phyloP scores from a whole-genome alignment of 2,113 vertebrate genomes.

The Ochotona princeps region DNA sequence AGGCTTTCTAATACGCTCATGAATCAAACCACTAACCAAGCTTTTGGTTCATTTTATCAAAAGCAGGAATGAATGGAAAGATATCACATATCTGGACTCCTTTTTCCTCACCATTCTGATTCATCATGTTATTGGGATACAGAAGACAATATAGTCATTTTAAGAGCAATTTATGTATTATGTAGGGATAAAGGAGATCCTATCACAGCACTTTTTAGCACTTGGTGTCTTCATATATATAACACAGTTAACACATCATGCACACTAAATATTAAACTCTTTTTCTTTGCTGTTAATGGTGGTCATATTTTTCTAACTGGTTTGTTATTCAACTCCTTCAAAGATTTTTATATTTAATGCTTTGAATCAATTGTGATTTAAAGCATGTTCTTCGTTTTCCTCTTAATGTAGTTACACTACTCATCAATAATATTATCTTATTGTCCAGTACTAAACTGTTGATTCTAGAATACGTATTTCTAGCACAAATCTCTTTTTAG shows the following conservation, averaged over 20 bases:
- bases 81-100: accelerated
- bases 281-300: not conserved
- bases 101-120: not conserved
- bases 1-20: not conserved
- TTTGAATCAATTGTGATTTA: not conserved
- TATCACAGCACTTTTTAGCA: not conserved
- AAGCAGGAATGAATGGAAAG: not conserved
- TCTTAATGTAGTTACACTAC: not conserved
- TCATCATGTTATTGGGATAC: not conserved
- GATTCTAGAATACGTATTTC: not conserved
- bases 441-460: not conserved
- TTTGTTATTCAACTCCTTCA: not conserved
- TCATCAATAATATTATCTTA: not conserved
- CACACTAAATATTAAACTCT: not conserved
- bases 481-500: not conserved
- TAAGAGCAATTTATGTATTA: not conserved
- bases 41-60: not conserved
- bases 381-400: not conserved
- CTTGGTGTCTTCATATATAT: not conserved
- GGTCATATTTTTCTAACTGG: not conserved
- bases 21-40: not conserved
- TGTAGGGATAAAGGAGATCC: not conserved
- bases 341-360: not conserved
- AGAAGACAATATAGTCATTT: not conserved
- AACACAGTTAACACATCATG: not conserved